These are phyloP conservation scores for Heteractis magnifica DNA, from an alignment of 92 coral and sea anemone genomes.

Conservation along the genomic window DNA sequence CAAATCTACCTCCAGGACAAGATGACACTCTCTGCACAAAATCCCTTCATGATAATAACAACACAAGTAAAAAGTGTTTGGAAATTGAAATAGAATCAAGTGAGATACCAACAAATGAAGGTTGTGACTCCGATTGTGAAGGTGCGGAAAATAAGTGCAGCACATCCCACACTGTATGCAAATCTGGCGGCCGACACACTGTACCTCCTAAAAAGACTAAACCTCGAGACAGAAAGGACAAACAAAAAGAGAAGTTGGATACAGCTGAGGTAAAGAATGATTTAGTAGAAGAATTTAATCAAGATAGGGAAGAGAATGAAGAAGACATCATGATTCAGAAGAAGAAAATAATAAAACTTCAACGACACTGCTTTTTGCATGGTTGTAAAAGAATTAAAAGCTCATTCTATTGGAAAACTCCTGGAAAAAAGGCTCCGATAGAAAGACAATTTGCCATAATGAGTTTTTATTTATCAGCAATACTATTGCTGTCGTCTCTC, in stretches of 20 bases:
- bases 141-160: neutral
- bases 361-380: neutral
- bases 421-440: conserved; percentile 20
- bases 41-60: neutral
- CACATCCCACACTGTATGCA: no score
- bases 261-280: neutral
- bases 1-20: neutral
- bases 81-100: neutral
- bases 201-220: neutral
- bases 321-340: neutral
- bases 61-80: neutral
- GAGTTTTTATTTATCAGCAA: conserved; percentile 65
- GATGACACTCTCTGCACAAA: neutral
- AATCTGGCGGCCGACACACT: no score
- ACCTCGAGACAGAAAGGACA: neutral
- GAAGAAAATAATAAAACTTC: neutral
- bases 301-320: neutral
- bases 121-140: neutral
- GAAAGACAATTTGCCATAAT: conserved; percentile 68
- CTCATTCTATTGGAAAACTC: neutral
- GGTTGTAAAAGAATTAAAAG: neutral
- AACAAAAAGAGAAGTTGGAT: neutral
- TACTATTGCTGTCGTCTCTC: conserved; percentile 63
- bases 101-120: neutral
- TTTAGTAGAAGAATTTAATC: neutral